Evolutionary conservation across 2,113 vertebrate genomes (phyloP).

Genomic region (Pao palembangensis): DNA sequence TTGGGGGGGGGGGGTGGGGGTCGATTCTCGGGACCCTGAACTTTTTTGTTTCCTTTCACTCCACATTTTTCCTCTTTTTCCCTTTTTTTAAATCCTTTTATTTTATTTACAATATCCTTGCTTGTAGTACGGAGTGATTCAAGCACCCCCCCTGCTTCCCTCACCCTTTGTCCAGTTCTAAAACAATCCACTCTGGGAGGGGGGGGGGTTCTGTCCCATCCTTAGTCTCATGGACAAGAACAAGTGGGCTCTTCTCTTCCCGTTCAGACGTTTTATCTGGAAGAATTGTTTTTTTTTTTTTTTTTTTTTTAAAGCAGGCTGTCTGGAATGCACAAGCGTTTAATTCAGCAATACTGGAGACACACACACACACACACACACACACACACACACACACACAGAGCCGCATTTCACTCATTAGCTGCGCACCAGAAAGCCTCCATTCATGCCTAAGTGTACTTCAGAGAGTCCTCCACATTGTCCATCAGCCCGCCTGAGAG

Average conservation of each 20-base stretch:
- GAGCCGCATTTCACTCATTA: constrained; percentile 39
- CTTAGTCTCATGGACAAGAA: constrained; percentile 34
- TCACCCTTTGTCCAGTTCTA: constrained; percentile 36
- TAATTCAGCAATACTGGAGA: constrained; percentile 35
- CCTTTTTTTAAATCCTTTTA: constrained; percentile 27
- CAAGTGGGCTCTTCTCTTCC: constrained; percentile 30
- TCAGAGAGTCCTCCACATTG: constrained; percentile 52
- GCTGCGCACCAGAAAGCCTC: constrained; percentile 51
- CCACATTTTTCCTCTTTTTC: constrained; percentile 17
- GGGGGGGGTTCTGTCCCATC: constrained; percentile 20
- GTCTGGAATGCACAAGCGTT: constrained; percentile 34
- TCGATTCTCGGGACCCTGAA: constrained; percentile 27
- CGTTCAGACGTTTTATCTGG: constrained; percentile 19
- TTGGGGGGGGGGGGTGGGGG: too few relatives aligned
- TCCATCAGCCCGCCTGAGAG: constrained; percentile 39
- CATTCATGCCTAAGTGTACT: constrained; percentile 58
- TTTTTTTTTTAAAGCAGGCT: constrained; percentile 40
- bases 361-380: constrained; percentile 31
- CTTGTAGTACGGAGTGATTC: constrained; percentile 34
- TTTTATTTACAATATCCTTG: constrained; percentile 1
- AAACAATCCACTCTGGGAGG: constrained; percentile 18
- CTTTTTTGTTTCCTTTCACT: constrained; percentile 39
- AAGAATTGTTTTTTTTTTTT: constrained; percentile 27
- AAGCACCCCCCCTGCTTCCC: constrained; percentile 9
- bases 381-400: constrained; percentile 38